Percentiles rank a stretch among this genome's conserved stretches.
Evolutionary conservation across 1,140 invertebrate genomes (phyloP).

Genomic region (Marisa cornuarietis): DNA sequence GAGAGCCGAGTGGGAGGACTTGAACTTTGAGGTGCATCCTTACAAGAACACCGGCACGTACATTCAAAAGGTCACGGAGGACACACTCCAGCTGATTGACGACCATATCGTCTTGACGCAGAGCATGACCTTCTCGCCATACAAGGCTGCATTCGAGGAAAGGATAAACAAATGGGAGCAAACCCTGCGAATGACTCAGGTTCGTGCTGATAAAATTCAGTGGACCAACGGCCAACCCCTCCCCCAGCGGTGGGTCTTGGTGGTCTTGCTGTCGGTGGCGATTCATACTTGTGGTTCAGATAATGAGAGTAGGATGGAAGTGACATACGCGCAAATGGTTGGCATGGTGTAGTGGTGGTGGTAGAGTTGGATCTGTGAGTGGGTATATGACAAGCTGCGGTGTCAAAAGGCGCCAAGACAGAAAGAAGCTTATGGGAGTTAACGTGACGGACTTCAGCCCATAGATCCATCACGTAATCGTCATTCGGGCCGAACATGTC

Average conservation of each 20-base stretch:
- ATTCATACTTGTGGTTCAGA: no score
- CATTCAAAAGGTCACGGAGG: slow-evolving; percentile 79
- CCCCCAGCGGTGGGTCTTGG: not conserved
- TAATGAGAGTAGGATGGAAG: no score
- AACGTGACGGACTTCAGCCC: no score
- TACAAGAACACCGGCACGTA: slow-evolving; percentile 80
- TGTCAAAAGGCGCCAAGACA: no score
- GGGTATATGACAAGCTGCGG: no score
- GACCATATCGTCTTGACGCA: slow-evolving; percentile 79
- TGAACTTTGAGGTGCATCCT: slow-evolving; percentile 72
- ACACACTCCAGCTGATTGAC: slow-evolving; percentile 76
- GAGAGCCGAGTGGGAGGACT: slow-evolving; percentile 66
- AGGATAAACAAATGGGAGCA: slow-evolving; percentile 77
- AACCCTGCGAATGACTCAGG: slow-evolving; percentile 71
- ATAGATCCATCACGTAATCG: no score
- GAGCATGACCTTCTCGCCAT: slow-evolving; percentile 79
- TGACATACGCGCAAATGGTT: no score
- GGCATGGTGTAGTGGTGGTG: no score
- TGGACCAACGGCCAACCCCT: not conserved
- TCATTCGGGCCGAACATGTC: no score
- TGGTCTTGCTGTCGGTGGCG: no score
- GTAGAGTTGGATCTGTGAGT: no score
- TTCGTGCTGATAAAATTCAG: slow-evolving; percentile 16
- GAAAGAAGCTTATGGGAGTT: no score
- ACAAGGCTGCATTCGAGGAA: slow-evolving; percentile 79